Evolutionary conservation across 2,113 vertebrate genomes (phyloP).

Genomic region (Serinus canaria): DNA sequence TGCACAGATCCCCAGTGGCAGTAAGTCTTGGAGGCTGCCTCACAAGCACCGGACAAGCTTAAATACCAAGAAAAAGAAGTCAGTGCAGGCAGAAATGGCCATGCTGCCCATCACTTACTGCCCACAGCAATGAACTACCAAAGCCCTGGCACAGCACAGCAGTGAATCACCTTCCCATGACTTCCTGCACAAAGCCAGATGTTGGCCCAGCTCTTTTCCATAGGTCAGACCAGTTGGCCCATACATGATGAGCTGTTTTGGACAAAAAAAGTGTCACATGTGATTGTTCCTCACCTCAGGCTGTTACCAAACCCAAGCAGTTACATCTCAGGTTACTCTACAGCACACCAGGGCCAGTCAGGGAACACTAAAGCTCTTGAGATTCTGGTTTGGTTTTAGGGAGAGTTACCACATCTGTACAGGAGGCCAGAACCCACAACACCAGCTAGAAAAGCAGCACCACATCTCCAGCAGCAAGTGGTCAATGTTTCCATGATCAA

Average conservation of each 20-base stretch:
- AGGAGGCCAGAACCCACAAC: background rate
- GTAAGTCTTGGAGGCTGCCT: background rate
- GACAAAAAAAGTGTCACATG: background rate
- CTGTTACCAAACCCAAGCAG: background rate
- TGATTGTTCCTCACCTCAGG: background rate
- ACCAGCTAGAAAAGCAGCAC: background rate
- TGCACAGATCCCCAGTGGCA: background rate
- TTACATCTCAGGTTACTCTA: background rate
- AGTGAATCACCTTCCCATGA: slow-evolving; percentile 46
- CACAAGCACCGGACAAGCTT: background rate
- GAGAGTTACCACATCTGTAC: background rate
- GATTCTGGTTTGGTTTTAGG: background rate
- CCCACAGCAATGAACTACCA: background rate
- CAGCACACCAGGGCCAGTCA: background rate
- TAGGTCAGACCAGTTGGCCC: background rate
- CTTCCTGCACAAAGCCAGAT: background rate
- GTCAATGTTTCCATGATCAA: background rate
- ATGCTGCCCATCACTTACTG: background rate
- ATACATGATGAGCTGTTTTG: background rate
- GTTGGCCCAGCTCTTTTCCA: background rate
- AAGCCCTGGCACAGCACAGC: background rate
- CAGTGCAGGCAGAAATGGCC: background rate
- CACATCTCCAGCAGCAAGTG: background rate
- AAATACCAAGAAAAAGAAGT: background rate
- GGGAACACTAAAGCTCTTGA: background rate